Base-by-base conservation (phyloP, 2,113 vertebrate species). In the Rhea pennata region DNA sequence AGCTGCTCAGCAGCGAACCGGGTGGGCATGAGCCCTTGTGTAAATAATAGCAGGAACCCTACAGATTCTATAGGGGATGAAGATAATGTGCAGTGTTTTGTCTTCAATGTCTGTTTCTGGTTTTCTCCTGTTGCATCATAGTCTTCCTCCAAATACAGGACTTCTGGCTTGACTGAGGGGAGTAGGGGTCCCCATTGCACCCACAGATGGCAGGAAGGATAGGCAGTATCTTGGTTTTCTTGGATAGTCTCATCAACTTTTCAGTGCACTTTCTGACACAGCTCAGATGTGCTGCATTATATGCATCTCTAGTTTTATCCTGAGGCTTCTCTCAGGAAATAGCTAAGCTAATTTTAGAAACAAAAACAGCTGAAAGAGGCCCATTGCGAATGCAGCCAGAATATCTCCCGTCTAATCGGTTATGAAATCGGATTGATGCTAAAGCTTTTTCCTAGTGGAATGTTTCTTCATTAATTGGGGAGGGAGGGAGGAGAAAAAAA, bases 281-380 rank as follows among this genome's bases (percentile, higher is more conserved):
- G 81, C 61, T 54, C n/a, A 20, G 13, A 50, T 1, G 3, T 13
- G 6, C 59, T 54, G 84, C 9, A 2, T n/a, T 8, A 7, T 9
- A 29, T n/a, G 17, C 6, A 40, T 54, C 51, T 71, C 80, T 73
- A 4, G 74, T 64, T 72, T 70, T 75, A 3, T 26, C 82, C 69
- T 13, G 42, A 72, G 77, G 56, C 78, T 71, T 50, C 85, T 54
- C 80, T 84, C 21, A 62, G 93, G 96, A 97, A 97, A 90, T 44
- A 79, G 69, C 81, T 78, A 14, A 5, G 82, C 85, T 97, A 97
- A 97, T 95, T 97, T 97, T 96, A 97, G 94, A 95, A 96, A 56
- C 77, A 81, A 87, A 91, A 95, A 83, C 77, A 87, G 78, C 24
- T 80, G 39, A 81, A 87, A 95, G 87, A 92, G 92, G 58, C 75